phyloP scores from a whole-genome alignment of 2,113 vertebrate genomes.

The Otocyon megalotis region DNA sequence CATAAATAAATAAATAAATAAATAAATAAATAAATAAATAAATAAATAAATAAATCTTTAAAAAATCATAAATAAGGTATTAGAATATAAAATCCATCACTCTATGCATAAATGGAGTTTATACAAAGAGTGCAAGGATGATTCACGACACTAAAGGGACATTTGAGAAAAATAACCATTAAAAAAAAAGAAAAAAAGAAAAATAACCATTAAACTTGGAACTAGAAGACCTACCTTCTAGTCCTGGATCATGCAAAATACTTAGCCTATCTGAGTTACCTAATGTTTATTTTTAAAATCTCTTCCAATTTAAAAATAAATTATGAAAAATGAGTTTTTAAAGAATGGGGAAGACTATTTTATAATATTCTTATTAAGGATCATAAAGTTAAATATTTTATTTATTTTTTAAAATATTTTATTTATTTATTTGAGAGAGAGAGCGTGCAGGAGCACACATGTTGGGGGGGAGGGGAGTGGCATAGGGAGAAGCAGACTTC shows the following conservation, averaged over 20 bases:
- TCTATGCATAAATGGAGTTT: not conserved
- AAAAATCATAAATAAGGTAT: slow-evolving; percentile 12
- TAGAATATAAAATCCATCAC: slow-evolving; percentile 5
- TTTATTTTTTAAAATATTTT: too few species aligned
- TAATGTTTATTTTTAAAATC: not conserved
- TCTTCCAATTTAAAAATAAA: slow-evolving; percentile 7
- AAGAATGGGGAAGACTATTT: not conserved
- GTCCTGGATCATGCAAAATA: not conserved
- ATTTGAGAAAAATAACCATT: not conserved
- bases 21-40: too few species aligned
- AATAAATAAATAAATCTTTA: too few species aligned
- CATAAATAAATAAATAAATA: too few species aligned
- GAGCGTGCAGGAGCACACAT: too few species aligned
- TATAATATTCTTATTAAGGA: not conserved
- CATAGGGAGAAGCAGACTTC: too few species aligned
- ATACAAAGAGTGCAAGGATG: not conserved
- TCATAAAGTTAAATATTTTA: not conserved
- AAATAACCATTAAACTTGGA: not conserved
- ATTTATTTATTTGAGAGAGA: too few species aligned
- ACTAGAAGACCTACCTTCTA: not conserved
- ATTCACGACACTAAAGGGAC: not conserved
- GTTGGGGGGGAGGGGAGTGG: too few species aligned
- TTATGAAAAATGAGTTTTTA: slow-evolving; percentile 1
- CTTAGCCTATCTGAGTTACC: not conserved
- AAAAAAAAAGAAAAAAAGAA: not conserved